These are phyloP conservation scores for Oceanodroma leucorhoa DNA, from an alignment of 2,797 vertebrate species.

Conservation along the genomic window DNA sequence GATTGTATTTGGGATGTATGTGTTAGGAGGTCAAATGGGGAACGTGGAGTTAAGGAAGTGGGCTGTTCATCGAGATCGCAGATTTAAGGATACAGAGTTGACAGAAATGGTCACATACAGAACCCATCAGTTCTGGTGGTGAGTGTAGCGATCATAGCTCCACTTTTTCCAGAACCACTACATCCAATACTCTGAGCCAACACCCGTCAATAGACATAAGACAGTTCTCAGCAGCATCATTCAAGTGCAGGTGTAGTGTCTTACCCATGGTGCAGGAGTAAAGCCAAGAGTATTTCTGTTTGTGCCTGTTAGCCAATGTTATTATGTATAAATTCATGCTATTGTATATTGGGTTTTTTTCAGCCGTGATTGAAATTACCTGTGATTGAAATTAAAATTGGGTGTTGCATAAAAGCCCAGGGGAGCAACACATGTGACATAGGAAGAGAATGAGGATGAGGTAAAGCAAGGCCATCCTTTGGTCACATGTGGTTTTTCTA, in stretches of 20 bases:
- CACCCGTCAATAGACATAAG: not conserved
- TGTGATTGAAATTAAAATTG: not conserved
- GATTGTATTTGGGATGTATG: not conserved
- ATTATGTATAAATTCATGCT: not conserved
- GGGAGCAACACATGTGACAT: not conserved
- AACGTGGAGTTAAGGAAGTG: not conserved
- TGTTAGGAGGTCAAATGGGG: not conserved
- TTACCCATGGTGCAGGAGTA: not conserved
- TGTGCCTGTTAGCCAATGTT: not conserved
- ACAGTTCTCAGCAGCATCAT: not conserved
- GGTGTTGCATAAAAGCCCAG: not conserved
- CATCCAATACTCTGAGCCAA: not conserved
- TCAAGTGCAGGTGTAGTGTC: not conserved
- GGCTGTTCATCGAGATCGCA: accelerated
- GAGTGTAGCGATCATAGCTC: not conserved
- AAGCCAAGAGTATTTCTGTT: not conserved
- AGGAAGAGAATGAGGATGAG: accelerated
- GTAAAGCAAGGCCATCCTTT: not conserved
- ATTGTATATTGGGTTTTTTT: not conserved
- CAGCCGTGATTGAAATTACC: not conserved
- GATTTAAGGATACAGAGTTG: not conserved
- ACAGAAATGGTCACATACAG: not conserved
- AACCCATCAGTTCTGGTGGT: not conserved
- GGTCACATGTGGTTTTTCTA: not conserved
- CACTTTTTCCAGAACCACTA: not conserved